Evolutionary conservation across 2,888 invertebrate species (phyloP).

Genomic region (Acleris sparsana): DNA sequence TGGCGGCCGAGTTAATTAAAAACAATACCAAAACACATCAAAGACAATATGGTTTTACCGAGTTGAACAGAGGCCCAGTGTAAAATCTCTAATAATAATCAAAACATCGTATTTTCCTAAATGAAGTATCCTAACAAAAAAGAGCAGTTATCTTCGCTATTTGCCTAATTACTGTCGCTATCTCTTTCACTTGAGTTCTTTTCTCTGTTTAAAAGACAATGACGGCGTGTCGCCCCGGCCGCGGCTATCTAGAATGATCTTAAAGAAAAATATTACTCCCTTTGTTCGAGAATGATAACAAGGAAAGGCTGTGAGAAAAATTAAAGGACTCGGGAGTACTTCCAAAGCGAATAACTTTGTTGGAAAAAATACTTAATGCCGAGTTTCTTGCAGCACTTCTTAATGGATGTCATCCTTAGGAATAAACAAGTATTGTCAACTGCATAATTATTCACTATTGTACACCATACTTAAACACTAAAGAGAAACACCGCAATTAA

Average conservation of each 20-base stretch:
- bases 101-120: constrained; percentile 4
- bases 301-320: constrained; percentile 2
- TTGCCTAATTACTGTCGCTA: constrained; percentile 25
- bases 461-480: too few relatives aligned
- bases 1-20: too few relatives aligned
- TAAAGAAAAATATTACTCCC: constrained; percentile 24
- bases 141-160: constrained; percentile 13
- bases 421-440: too few relatives aligned
- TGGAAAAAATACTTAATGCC: background rate
- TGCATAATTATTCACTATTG: too few relatives aligned
- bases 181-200: constrained; percentile 28
- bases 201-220: constrained; percentile 17
- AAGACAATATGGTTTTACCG: too few relatives aligned
- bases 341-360: constrained; percentile 8
- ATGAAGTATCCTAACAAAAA: constrained; percentile 2
- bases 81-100: background rate
- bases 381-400: too few relatives aligned
- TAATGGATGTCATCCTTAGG: too few relatives aligned
- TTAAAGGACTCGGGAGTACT: constrained; percentile 16
- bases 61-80: too few relatives aligned
- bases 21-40: too few relatives aligned
- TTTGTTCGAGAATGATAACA: constrained; percentile 22
- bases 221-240: background rate
- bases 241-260: constrained; percentile 19
- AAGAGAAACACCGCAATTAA: too few relatives aligned